These are phyloP conservation scores for Microplitis mediator DNA, from an alignment of 1,140 invertebrate genomes.

Conservation along the genomic window DNA sequence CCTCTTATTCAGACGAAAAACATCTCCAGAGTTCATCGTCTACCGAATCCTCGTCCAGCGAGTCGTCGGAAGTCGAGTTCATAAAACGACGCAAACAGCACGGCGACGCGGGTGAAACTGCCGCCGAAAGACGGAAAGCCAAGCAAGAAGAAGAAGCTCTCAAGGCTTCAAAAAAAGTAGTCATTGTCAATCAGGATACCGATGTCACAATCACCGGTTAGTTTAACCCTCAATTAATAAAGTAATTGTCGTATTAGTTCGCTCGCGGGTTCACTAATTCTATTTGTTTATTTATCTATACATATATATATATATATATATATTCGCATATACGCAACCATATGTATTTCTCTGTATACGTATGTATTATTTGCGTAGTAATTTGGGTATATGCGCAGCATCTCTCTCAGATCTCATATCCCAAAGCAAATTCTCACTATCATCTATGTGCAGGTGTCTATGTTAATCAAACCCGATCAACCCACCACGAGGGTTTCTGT, in stretches of 20 bases:
- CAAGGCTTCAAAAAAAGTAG: constrained; percentile 64
- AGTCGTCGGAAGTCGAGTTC: constrained; percentile 58
- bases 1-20: constrained; percentile 83
- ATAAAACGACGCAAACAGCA: constrained; percentile 65
- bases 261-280: no score
- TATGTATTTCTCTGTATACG: no score
- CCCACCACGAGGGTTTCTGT: constrained; percentile 81
- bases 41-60: constrained; percentile 60
- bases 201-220: constrained; percentile 81
- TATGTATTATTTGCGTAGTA: neutral
- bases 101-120: constrained; percentile 54
- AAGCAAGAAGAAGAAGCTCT: constrained; percentile 57
- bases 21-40: constrained; percentile 64
- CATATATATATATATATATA: no score
- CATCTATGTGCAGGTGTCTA: constrained; percentile 61
- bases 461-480: constrained; percentile 75
- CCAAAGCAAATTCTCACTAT: constrained; percentile 17
- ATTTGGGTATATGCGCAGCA: neutral
- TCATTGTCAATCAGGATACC: constrained; percentile 81
- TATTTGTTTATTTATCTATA: no score
- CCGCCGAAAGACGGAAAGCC: constrained; percentile 67
- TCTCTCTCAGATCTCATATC: neutral
- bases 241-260: neutral
- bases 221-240: constrained; percentile 5
- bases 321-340: no score